phyloP scores from a whole-genome alignment of 1,140 invertebrate genomes.

The Eriosoma lanigerum region DNA sequence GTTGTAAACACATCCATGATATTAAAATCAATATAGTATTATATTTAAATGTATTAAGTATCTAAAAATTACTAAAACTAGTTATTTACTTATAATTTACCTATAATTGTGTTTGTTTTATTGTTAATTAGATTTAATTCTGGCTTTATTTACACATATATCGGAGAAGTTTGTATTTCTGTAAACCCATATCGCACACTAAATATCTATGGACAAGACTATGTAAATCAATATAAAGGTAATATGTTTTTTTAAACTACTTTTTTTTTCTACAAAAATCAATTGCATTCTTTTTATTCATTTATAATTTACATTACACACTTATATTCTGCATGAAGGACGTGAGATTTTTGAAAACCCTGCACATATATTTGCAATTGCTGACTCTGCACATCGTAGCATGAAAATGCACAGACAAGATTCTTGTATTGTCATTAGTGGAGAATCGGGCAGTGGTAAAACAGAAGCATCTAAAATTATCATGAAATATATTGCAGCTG shows the following conservation, averaged over 20 bases:
- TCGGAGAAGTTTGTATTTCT: constrained; percentile 89
- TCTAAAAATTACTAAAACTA: too few species aligned
- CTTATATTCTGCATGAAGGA: constrained; percentile 60
- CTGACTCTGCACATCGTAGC: constrained; percentile 88
- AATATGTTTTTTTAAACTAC: constrained; percentile 54
- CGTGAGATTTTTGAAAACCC: constrained; percentile 90
- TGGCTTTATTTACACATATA: constrained; percentile 90
- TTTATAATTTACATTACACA: neutral
- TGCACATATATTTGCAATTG: constrained; percentile 93
- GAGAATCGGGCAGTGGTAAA: constrained; percentile 94
- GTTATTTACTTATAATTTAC: too few species aligned
- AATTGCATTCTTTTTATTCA: neutral
- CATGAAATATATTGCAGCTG: constrained; percentile 98
- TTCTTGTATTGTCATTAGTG: constrained; percentile 94
- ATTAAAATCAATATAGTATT: too few species aligned
- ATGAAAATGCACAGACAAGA: constrained; percentile 87
- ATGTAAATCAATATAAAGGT: constrained; percentile 86
- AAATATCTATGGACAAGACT: constrained; percentile 80
- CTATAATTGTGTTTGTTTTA: neutral
- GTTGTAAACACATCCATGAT: too few species aligned
- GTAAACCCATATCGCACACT: constrained; percentile 86
- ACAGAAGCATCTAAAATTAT: constrained; percentile 99
- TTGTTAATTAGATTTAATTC: constrained; percentile 72
- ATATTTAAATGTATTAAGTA: too few species aligned
- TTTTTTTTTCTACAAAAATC: neutral